phyloP scores from a whole-genome alignment of 2,113 vertebrate genomes.

The Ptyas mucosa region DNA sequence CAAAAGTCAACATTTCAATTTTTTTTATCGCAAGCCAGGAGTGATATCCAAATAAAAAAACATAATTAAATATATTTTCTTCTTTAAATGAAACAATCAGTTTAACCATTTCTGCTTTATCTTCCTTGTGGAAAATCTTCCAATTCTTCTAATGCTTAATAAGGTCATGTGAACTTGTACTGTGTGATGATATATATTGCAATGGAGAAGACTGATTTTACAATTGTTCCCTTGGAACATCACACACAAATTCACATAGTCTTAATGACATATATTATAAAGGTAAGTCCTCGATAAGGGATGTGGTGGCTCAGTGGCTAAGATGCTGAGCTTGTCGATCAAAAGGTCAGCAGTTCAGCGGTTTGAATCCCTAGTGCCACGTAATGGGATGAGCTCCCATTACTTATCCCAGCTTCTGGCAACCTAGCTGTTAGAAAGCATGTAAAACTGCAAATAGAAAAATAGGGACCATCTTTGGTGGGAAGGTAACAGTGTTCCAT shows the following conservation, averaged over 20 bases:
- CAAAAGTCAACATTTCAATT: no score
- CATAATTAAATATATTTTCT: not conserved
- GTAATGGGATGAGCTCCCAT: no score
- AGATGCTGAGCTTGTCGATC: no score
- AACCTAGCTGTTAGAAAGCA: no score
- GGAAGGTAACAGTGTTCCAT: no score
- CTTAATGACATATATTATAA: not conserved
- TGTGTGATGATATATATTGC: not conserved
- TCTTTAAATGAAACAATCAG: not conserved
- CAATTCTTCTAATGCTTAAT: not conserved
- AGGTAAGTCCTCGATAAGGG: not conserved
- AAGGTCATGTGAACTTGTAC: not conserved
- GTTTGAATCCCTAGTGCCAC: no score
- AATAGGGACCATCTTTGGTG: no score
- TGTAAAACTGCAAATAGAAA: no score
- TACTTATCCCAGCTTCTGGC: no score
- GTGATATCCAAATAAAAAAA: not conserved
- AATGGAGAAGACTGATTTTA: not conserved
- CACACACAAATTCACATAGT: not conserved
- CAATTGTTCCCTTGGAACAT: no score
- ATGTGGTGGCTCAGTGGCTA: no score
- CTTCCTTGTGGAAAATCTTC: not conserved
- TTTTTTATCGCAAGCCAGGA: not conserved
- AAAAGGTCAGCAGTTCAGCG: no score
- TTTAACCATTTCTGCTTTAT: not conserved